Conservation (phyloP, 2,797 vertebrate species). For the Vespertilio murinus region DNA sequence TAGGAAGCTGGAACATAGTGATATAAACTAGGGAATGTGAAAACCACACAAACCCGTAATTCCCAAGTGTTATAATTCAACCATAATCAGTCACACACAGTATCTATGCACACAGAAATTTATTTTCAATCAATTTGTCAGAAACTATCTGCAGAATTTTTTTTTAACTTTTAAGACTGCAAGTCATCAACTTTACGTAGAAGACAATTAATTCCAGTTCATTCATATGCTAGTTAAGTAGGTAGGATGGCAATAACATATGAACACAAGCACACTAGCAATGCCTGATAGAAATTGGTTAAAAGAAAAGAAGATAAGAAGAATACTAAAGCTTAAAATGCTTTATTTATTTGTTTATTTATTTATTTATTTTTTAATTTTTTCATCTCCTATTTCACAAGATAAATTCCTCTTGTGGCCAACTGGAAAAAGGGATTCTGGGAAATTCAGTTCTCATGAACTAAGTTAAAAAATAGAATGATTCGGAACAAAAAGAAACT, state of each 20-base stretch:
- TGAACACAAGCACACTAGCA: neutral
- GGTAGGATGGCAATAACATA: neutral
- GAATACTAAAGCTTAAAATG: neutral
- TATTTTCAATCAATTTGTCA: slow-evolving; percentile 5
- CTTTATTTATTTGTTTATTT: neutral
- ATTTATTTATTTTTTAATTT: neutral
- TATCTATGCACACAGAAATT: neutral
- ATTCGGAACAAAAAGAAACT: neutral
- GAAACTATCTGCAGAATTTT: neutral
- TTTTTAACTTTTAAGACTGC: neutral
- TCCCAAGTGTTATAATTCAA: neutral
- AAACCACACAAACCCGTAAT: neutral
- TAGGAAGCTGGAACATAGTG: slow-evolving; percentile 51
- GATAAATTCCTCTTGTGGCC: neutral
- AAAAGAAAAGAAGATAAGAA: neutral
- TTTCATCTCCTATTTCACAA: neutral
- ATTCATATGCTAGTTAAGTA: neutral
- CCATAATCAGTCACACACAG: neutral
- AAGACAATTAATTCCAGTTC: neutral
- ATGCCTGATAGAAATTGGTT: neutral
- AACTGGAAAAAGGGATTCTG: neutral
- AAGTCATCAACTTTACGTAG: neutral
- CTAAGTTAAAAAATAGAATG: neutral
- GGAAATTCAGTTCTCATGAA: neutral
- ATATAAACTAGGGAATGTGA: neutral